Base-by-base conservation (phyloP, 1,140 invertebrate genomes). In the Cotesia typhae region DNA sequence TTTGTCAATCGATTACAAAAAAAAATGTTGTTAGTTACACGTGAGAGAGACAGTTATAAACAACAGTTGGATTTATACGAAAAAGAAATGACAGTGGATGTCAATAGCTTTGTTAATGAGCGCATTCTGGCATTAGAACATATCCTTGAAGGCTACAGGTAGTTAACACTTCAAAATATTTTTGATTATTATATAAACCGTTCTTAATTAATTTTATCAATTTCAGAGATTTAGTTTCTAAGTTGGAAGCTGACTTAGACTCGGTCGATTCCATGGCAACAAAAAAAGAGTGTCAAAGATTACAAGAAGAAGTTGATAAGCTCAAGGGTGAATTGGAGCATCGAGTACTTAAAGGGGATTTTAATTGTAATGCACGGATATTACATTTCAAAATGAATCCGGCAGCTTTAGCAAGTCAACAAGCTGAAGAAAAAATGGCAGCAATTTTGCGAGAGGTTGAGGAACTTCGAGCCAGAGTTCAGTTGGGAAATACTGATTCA, bases 61-160 rank as follows among this genome's bases (percentile, higher is more conserved):
- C 89, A 91, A 70, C 91, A 95, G 73, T 80, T 95, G 47, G 93
- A 95, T 75, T 91, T 92, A 41, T 95, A 95, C 78, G 94, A 96
- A 82, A 93, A 92, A 79, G 94, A 95, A 84, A 85, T 92, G 70
- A 93, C 93, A 70, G 57, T 79, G 3, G 84, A 84, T 7, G 66
- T 59, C 14, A 80, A 74, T 12, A 83, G 74, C 52, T 63, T 71
- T 1, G 70, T 80, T 55, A 76, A 65, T 4, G 85, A 86, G 20
- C 80, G 85, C 70, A 81, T 85, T 53, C 75, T 80, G 9, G 77
- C 78, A 12, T 70, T 87, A 17, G 85, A 87, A 78, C 81, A 79
- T 6, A 70, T 78, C 7, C 71, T 87, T 14, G 80, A 85, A 17
- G 81, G 79, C 55, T 87, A 87, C 60, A 85, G 83, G 85, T 85